Base-by-base conservation (phyloP, 2,113 vertebrate genomes). In the Xenopus tropicalis region DNA sequence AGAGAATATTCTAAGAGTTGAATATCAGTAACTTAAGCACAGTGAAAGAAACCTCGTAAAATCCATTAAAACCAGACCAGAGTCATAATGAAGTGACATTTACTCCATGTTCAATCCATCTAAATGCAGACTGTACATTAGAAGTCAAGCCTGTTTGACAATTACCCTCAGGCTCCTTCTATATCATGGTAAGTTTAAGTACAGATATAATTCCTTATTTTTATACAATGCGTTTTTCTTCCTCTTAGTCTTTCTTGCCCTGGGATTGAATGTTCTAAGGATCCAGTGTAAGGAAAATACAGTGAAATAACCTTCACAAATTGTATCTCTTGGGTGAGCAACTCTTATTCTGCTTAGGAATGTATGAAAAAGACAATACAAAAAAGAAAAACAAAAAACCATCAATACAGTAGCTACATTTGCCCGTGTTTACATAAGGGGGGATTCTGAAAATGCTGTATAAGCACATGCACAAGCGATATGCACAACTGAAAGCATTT, bases 81-180 rank as follows among this genome's bases (percentile, higher is more conserved):
- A 79, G 78, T 73, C 43, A 13, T 72, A 76, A 83, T 1, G 80
- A 84, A 77, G 84, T 68, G 82, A 64, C 82, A 62, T 69, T 70
- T 48, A 72, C n/a, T 52, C 14, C 16, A 61, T 72, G 67, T 25
- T 79, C 57, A 74, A 77, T 67, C 81, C 5, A 0, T 61, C 0
- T 37, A 42, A 66, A 44, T 76, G 72, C 66, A 62, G 51, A 66
- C 69, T 69, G 66, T 62, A 69, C 37, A 1, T 6, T 2, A 29
- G 13, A 66, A 65, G 0, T 13, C 70, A 70, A 77, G 59, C 57
- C 51, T 42, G 59, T 70, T 78, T 22, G n/a, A 74, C 73, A n/a
- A 56, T 19, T 64, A 19, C 71, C 61, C 66, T 69, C 58, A 69
- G 66, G 66, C 64, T 65, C 0, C 8, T 64, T 61, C 66, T 66